Base-by-base conservation (phyloP, 1,140 invertebrate species). In the Nomia melanderi region DNA sequence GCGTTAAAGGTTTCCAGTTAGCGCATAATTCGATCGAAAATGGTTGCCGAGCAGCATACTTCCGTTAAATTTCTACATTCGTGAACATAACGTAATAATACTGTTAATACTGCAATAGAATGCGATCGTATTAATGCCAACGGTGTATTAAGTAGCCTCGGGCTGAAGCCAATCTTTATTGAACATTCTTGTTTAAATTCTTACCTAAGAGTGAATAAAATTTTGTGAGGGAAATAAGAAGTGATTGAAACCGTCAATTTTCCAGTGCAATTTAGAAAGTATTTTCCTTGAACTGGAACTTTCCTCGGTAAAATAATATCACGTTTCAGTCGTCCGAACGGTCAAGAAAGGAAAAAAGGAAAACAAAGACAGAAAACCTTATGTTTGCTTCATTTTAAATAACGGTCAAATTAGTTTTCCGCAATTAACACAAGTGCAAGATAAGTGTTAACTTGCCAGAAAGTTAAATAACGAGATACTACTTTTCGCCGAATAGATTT, bases 181-280 rank as follows among this genome's bases (percentile, higher is more conserved):
- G n/a, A 50, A 50, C 20, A 50, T 50, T 50, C 47, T 50, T 50
- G 47, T 50, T 50, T 50, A n/a, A 50, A 50, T 50, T 50, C 47
- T 50, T 50, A 50, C 20, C 20, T n/a, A 17, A n/a, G 20, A n/a
- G 47, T 9, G n/a, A n/a, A 50, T n/a, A 50, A 36, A 36, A 36
- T n/a, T n/a, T n/a, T 50, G 47, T n/a, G 47, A n/a, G 4, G n/a
- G n/a, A n/a, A n/a, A n/a, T 20, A 50, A 20, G 20, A 17, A n/a
- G 47, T 50, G n/a, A n/a, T 50, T n/a, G 17, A 50, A n/a, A 50
- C 20, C 20, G n/a, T n/a, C n/a, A 50, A 50, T 50, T 23, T n/a
- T 8, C 6, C 20, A 50, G n/a, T n/a, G 7, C 1, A 50, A n/a
- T n/a, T n/a, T n/a, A 7, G 47, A 50, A n/a, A 20, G 20, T 6